Evolutionary conservation across 2,113 vertebrate genomes (phyloP).

Genomic region (Pedetes capensis): DNA sequence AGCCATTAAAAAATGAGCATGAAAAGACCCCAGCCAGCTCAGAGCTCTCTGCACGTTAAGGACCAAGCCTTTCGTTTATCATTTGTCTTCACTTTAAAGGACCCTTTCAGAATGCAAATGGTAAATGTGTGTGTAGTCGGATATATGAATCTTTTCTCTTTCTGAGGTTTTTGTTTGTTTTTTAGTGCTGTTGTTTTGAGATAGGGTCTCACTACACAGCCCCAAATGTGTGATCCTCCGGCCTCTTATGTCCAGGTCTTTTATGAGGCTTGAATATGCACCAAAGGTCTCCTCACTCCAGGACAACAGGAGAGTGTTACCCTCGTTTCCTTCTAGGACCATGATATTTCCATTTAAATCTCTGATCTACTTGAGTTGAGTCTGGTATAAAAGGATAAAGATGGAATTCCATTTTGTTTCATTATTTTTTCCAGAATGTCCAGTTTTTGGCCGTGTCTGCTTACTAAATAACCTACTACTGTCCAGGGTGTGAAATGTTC

Average conservation of each 20-base stretch:
- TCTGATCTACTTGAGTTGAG: not conserved
- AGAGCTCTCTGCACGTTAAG: not conserved
- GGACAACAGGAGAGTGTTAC: not conserved
- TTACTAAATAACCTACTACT: not conserved
- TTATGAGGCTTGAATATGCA: not conserved
- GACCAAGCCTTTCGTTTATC: not conserved
- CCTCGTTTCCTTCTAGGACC: not conserved
- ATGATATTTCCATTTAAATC: not conserved
- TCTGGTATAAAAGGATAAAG: not conserved
- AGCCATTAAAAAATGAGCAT: not conserved
- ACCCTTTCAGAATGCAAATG: not conserved
- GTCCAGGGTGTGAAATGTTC: too few relatives aligned
- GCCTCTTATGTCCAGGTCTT: too few relatives aligned
- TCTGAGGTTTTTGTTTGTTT: not conserved
- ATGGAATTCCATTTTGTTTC: too few relatives aligned
- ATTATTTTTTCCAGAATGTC: not conserved
- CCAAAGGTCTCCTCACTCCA: not conserved
- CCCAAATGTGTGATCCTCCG: too few relatives aligned
- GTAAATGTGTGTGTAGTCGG: not conserved
- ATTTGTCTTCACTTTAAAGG: not conserved
- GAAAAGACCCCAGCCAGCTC: not conserved
- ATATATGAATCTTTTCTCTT: not conserved
- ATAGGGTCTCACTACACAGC: too few relatives aligned
- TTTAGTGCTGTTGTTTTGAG: too few relatives aligned
- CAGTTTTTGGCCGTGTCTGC: too few relatives aligned